Evolutionary conservation across 1,140 invertebrate genomes (phyloP).

Genomic region (Eulimnadia texana): DNA sequence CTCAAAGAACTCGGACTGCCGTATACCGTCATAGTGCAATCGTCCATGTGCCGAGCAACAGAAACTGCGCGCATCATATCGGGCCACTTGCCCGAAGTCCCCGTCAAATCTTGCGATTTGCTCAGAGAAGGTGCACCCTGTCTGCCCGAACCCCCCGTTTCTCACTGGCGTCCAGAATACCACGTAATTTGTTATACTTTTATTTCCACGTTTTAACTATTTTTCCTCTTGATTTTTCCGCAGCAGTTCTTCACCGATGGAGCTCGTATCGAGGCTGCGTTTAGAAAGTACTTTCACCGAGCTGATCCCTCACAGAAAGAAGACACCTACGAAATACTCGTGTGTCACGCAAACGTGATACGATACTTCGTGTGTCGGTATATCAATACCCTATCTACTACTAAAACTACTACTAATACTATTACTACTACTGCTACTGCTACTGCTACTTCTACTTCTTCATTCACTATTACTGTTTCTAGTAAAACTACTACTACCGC

Average conservation of each 20-base stretch:
- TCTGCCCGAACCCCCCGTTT: constrained; percentile 68
- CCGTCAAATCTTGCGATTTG: constrained; percentile 47
- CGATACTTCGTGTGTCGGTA: constrained; percentile 92
- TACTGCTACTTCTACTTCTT: neutral
- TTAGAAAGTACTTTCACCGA: constrained; percentile 83
- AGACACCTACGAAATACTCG: constrained; percentile 80
- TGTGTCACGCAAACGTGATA: constrained; percentile 98
- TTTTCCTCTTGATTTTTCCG: constrained; percentile 24
- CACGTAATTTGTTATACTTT: constrained; percentile 41
- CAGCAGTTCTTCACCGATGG: constrained; percentile 89
- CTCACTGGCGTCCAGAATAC: constrained; percentile 67
- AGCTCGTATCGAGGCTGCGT: constrained; percentile 92
- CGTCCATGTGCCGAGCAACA: constrained; percentile 83
- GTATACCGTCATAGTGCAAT: constrained; percentile 62
- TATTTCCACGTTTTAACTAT: neutral
- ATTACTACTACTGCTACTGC: neutral
- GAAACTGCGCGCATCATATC: constrained; percentile 78
- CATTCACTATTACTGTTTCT: neutral
- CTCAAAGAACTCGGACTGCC: constrained; percentile 57
- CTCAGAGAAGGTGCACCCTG: constrained; percentile 89
- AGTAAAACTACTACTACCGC: too few species aligned
- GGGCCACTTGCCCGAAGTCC: constrained; percentile 40
- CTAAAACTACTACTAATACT: too few species aligned
- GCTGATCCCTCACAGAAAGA: constrained; percentile 61
- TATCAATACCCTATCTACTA: neutral